Conservation (phyloP, 1,140 invertebrate genomes). For the Heliconius hermathena region DNA sequence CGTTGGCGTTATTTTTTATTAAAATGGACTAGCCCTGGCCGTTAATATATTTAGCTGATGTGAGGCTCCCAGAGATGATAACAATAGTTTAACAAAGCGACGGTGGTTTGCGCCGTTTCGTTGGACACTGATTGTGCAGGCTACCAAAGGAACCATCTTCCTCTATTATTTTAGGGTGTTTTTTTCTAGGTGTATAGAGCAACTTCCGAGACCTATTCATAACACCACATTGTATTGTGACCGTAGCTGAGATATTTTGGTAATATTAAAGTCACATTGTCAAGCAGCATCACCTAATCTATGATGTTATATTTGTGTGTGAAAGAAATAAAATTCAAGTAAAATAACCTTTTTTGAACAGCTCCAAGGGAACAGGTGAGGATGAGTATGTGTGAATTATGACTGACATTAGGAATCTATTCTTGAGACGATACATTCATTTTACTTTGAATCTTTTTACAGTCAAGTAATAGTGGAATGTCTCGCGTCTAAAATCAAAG, state of each 20-base stretch:
- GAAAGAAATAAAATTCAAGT: conserved; percentile 77
- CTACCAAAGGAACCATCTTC: conserved; percentile 50
- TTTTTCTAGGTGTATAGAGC: conserved; percentile 79
- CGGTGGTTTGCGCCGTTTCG: conserved; percentile 45
- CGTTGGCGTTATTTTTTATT: conserved; percentile 75
- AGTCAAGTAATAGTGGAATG: conserved; percentile 53
- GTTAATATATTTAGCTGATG: conserved; percentile 69
- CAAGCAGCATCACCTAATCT: conserved; percentile 73
- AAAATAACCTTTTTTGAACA: conserved; percentile 80
- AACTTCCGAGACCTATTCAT: conserved; percentile 61
- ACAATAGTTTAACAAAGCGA: conserved; percentile 55
- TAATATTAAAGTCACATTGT: conserved; percentile 77
- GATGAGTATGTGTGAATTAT: conserved; percentile 77
- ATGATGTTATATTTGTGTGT: conserved; percentile 78
- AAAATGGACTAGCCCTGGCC: conserved; percentile 64
- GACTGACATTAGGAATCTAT: conserved; percentile 67
- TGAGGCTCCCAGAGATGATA: conserved; percentile 58
- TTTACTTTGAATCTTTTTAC: conserved; percentile 51
- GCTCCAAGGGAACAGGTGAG: conserved; percentile 79
- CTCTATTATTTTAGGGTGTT: conserved; percentile 78
- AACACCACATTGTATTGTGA: conserved; percentile 66
- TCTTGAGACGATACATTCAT: conserved; percentile 55
- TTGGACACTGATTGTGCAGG: conserved; percentile 41
- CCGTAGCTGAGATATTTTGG: conserved; percentile 71
- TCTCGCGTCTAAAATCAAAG: conserved; percentile 53